A percentile compares a stretch with the other conserved stretches of the same genome.
These are phyloP conservation scores for Norana najaformis DNA, from an alignment of 2,888 invertebrate species.

Conservation along the genomic window DNA sequence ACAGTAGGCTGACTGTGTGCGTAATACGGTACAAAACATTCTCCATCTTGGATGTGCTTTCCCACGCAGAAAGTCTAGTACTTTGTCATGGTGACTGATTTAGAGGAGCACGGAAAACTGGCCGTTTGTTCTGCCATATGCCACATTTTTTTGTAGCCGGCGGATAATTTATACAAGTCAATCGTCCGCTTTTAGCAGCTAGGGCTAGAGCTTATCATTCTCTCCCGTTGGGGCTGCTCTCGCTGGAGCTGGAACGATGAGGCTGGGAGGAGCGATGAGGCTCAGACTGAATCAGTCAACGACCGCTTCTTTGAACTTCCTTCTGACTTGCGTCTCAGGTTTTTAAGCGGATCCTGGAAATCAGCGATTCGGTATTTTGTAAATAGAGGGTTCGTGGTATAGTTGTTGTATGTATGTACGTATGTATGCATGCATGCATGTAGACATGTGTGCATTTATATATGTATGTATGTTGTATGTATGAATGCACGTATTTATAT, in stretches of 20 bases:
- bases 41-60: neutral
- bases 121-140: neutral
- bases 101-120: neutral
- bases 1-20: too few species aligned
- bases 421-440: too few species aligned
- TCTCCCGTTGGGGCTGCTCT: neutral
- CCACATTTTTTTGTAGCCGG: neutral
- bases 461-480: neutral
- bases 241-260: neutral
- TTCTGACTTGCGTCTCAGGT: neutral
- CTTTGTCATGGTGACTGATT: neutral
- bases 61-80: neutral
- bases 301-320: neutral
- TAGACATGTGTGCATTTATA: neutral
- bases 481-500: too few species aligned
- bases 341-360: too few species aligned
- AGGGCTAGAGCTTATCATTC: neutral
- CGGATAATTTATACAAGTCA: neutral
- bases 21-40: neutral
- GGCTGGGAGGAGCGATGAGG: neutral
- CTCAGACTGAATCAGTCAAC: neutral
- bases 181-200: neutral
- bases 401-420: too few species aligned
- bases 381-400: neutral
- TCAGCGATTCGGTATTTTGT: neutral